phyloP scores from a whole-genome alignment of 2,888 invertebrate species.

The Acholoe squamosa region DNA sequence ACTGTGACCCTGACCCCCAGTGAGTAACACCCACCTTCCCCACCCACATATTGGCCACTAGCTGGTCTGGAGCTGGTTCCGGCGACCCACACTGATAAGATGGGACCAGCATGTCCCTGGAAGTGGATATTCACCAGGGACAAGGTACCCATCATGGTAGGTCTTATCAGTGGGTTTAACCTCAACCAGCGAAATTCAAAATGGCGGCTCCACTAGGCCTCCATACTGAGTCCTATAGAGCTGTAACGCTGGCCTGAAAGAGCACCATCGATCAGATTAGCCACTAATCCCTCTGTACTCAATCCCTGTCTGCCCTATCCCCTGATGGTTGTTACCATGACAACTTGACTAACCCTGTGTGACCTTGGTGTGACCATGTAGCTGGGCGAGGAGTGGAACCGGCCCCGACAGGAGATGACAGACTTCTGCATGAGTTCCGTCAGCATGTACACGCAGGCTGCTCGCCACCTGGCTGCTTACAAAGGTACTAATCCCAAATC shows the following conservation, averaged over 20 bases:
- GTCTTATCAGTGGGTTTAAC: too few relatives aligned
- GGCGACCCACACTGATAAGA: too few relatives aligned
- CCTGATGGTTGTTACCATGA: slow-evolving; percentile 12
- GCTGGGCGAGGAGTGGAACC: slow-evolving; percentile 91
- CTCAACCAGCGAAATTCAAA: too few relatives aligned
- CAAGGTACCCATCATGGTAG: too few relatives aligned
- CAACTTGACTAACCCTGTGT: slow-evolving; percentile 35
- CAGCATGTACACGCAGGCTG: slow-evolving; percentile 93
- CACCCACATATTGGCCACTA: too few relatives aligned
- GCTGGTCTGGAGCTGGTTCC: too few relatives aligned
- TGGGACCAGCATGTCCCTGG: too few relatives aligned
- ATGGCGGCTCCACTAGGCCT: too few relatives aligned
- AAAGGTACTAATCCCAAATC: slow-evolving; percentile 84
- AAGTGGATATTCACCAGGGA: too few relatives aligned
- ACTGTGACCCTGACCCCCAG: too few relatives aligned
- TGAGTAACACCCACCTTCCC: too few relatives aligned
- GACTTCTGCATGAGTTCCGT: slow-evolving; percentile 92
- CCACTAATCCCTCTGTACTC: slow-evolving; percentile 15
- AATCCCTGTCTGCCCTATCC: background rate
- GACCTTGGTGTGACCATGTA: slow-evolving; percentile 58
- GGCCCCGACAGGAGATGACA: slow-evolving; percentile 90
- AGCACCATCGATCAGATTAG: background rate
- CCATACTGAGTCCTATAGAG: too few relatives aligned
- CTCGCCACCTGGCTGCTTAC: slow-evolving; percentile 89
- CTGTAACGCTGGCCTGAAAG: background rate